phyloP scores from a whole-genome alignment of 2,888 invertebrate genomes.

The Spilosoma lubricipeda region DNA sequence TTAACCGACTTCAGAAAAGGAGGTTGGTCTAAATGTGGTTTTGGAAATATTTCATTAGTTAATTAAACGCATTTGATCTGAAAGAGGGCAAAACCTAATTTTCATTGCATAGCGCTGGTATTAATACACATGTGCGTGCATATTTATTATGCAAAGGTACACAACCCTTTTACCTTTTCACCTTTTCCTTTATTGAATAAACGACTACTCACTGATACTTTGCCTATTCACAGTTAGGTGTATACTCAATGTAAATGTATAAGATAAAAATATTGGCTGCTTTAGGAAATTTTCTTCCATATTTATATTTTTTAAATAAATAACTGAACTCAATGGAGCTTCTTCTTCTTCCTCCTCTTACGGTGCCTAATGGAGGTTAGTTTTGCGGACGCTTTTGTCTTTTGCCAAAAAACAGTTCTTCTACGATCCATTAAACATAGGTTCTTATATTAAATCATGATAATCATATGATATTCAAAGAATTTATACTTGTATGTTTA shows the following conservation, averaged over 20 bases:
- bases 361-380: too few species aligned
- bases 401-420: too few species aligned
- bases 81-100: neutral
- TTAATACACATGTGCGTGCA: neutral
- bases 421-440: too few species aligned
- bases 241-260: neutral
- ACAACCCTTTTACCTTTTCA: slow-evolving; percentile 22
- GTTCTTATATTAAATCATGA: too few species aligned
- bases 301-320: neutral
- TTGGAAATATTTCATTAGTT: too few species aligned
- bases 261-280: neutral
- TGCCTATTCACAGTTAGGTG: slow-evolving; percentile 11
- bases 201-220: slow-evolving; percentile 6
- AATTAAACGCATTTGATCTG: neutral
- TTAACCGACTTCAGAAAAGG: too few species aligned
- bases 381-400: too few species aligned
- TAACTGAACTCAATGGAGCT: too few species aligned
- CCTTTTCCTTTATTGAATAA: slow-evolving; percentile 14
- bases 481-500: too few species aligned
- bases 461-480: too few species aligned
- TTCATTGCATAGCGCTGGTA: slow-evolving; percentile 17
- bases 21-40: neutral
- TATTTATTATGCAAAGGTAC: slow-evolving; percentile 27
- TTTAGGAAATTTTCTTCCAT: neutral
- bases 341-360: too few species aligned